Base-by-base conservation (phyloP, 2,888 invertebrate genomes). In the Stictocephala bisonia region DNA sequence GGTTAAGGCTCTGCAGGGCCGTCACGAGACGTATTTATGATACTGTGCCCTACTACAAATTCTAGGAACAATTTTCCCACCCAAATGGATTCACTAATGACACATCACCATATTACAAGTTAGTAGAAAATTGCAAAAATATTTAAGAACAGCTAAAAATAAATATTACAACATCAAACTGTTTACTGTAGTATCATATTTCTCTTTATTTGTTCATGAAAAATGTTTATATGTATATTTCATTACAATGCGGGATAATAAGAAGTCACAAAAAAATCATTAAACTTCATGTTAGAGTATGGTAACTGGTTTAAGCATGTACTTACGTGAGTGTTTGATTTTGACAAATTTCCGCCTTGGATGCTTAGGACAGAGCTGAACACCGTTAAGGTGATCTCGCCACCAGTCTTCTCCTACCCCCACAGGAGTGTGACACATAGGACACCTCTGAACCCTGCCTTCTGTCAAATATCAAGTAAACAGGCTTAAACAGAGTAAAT, bases 361-460 rank as follows among this genome's bases (percentile, higher is more conserved):
- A 27, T 68, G 68, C 35, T 68, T 74, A 26, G 67, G 60, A 40
- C 74, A 72, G 29, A 68, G 48, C 44, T 74, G 69, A 9, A 20
- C 88, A 1, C 87, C 87, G 89, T 91, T 90, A 29, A 94, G 87
- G 82, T 94, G 94, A 60, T 90, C 86, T 82, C 91, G 90, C 96
- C 96, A 96, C 18, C 92, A 93, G 67, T 92, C 88, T 81, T 95
- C 93, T 15, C 91, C 88, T 4, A 90, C 87, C 77, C 90, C 86
- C 1, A 96, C 89, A 82, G 94, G 92, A 75, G 88, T 88, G 80
- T 93, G 91, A 82, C 97, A 97, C 75, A 96, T 87, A 0, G 96
- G 95, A 82, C 97, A 97, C 79, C 93, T 91, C 7, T 40, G 51
- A 18, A 50, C 51, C 15, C 68, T 27, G 50, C 68, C 68, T 29